phyloP scores from a whole-genome alignment of 2,113 vertebrate genomes.

The Verasper variegatus region DNA sequence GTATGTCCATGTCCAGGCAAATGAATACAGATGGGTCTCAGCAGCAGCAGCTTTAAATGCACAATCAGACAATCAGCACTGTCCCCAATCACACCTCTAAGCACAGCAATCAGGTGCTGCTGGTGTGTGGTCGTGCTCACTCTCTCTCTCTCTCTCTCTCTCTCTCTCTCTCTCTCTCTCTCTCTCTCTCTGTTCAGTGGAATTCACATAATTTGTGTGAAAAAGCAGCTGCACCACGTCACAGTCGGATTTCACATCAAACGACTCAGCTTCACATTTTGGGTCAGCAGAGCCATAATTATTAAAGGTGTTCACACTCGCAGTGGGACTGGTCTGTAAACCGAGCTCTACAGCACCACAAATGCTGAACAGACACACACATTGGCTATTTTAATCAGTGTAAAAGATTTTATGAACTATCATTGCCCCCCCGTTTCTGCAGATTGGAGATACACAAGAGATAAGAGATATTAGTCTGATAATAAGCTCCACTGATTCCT shows the following conservation, averaged over 20 bases:
- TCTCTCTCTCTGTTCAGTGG: background rate
- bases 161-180: background rate
- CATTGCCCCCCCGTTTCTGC: background rate
- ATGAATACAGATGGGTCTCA: slow-evolving; percentile 22
- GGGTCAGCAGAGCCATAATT: slow-evolving; percentile 22
- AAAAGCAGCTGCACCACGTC: background rate
- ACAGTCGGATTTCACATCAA: slow-evolving; percentile 25
- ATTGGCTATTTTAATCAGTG: background rate
- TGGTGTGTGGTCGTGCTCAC: background rate
- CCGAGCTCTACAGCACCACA: background rate
- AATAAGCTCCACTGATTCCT: background rate
- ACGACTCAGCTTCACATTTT: slow-evolving; percentile 29
- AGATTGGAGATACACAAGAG: background rate
- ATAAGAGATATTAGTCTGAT: background rate
- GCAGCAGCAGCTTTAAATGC: slow-evolving; percentile 21
- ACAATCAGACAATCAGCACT: slow-evolving; percentile 56
- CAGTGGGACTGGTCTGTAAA: slow-evolving; percentile 9
- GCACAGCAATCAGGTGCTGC: slow-evolving; percentile 8
- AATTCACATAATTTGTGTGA: no score
- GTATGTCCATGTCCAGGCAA: slow-evolving; percentile 46
- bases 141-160: background rate
- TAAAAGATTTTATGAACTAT: background rate
- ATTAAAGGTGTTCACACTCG: background rate
- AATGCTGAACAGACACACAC: background rate
- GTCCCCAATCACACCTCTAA: slow-evolving; percentile 19